phyloP scores from a whole-genome alignment of 1,140 invertebrate species.

The Pachyrhynchus sulphureomaculatus region DNA sequence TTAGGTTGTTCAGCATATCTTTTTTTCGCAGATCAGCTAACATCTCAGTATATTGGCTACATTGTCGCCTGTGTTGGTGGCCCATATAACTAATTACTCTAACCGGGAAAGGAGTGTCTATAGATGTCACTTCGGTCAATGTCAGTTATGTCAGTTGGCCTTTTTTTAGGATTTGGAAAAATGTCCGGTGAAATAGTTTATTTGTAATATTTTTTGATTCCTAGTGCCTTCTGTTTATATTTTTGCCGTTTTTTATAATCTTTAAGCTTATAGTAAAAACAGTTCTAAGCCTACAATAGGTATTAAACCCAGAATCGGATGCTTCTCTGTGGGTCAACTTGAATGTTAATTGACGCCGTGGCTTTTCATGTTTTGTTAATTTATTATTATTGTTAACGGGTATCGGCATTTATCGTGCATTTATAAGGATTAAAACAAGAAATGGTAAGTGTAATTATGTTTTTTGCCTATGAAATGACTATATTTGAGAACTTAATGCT shows the following conservation, averaged over 20 bases:
- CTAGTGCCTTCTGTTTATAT: neutral
- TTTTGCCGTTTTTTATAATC: neutral
- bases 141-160: conserved; percentile 9
- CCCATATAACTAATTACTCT: no score
- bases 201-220: neutral
- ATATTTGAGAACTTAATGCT: no score
- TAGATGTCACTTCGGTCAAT: neutral
- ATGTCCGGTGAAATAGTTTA: conserved; percentile 1
- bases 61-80: neutral
- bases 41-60: no score
- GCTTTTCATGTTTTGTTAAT: conserved; percentile 47
- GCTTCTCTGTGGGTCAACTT: conserved; percentile 2
- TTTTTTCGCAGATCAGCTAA: no score
- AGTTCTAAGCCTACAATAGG: no score
- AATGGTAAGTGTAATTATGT: conserved; percentile 8
- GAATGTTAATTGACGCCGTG: conserved; percentile 43
- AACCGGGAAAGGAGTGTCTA: no score
- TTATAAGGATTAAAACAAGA: neutral
- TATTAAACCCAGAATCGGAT: no score
- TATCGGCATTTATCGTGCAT: conserved; percentile 18
- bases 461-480: no score
- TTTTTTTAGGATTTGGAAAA: neutral
- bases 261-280: neutral
- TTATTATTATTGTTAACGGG: conserved; percentile 32
- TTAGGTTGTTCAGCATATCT: no score